A percentile compares a stretch with the other conserved stretches of the same genome.
Evolutionary conservation across 2,113 vertebrate genomes (phyloP).

Genomic region (Ciconia stormi): DNA sequence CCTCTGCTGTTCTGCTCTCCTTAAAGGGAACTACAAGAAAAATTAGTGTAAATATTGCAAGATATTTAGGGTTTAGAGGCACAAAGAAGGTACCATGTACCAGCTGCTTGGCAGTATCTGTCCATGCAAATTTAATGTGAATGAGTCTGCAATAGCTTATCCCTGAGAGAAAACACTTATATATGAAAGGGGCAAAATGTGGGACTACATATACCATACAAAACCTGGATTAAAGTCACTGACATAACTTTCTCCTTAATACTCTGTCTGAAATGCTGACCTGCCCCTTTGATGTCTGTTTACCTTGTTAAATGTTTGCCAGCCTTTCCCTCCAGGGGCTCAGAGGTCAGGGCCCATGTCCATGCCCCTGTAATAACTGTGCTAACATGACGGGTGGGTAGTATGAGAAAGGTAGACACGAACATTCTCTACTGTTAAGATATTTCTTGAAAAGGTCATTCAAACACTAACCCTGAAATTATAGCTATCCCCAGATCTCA

Average conservation of each 20-base stretch:
- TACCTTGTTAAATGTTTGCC: not conserved
- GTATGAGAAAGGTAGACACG: not conserved
- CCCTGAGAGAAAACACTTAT: not conserved
- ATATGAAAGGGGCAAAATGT: not conserved
- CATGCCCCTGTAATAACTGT: not conserved
- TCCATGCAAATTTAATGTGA: no score
- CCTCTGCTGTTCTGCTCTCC: not conserved
- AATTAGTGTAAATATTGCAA: not conserved
- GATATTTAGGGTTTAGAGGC: not conserved
- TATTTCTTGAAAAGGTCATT: not conserved
- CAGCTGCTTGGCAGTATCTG: not conserved
- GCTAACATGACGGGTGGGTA: not conserved
- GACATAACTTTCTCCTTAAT: not conserved
- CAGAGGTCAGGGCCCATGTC: not conserved
- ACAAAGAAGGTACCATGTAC: not conserved
- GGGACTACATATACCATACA: not conserved
- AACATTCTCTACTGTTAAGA: not conserved
- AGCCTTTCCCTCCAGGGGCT: not conserved
- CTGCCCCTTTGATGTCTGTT: not conserved
- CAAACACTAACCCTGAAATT: not conserved
- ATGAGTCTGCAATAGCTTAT: not conserved
- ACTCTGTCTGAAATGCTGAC: not conserved
- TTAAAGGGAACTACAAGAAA: not conserved
- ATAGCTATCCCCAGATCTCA: not conserved
- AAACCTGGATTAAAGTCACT: not conserved